phyloP scores from a whole-genome alignment of 2,888 invertebrate genomes.

The Cephus nigrinus region DNA sequence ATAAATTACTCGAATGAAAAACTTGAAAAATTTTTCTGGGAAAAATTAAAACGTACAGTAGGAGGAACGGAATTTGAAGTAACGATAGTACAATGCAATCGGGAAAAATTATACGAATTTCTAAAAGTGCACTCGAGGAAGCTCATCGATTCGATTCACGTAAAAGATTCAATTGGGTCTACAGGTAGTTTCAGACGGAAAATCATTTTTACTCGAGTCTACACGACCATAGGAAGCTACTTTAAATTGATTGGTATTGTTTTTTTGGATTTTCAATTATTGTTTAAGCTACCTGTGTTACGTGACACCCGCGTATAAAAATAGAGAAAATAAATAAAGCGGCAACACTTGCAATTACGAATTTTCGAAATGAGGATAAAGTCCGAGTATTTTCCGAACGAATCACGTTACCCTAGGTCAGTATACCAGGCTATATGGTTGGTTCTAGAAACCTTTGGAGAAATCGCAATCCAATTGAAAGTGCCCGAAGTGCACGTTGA shows the following conservation, averaged over 20 bases:
- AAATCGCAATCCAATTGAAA: not conserved
- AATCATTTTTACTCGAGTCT: not conserved
- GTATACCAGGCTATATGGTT: not conserved
- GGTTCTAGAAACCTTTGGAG: not conserved
- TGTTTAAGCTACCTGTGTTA: not conserved
- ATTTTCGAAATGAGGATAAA: no score
- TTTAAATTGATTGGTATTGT: not conserved
- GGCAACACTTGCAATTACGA: no score
- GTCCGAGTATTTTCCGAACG: not conserved
- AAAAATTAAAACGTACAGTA: no score
- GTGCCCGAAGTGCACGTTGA: not conserved
- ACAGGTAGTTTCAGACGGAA: not conserved
- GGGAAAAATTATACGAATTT: not conserved
- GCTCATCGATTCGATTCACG: not conserved
- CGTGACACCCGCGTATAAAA: not conserved
- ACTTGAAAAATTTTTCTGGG: fast-evolving
- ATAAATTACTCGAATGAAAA: no score
- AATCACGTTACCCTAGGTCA: not conserved
- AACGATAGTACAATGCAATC: not conserved
- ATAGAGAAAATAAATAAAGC: not conserved
- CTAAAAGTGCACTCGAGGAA: not conserved
- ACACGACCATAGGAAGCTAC: not conserved
- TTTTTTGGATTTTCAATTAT: not conserved
- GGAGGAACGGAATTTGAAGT: no score
- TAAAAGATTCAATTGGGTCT: not conserved